Conservation (phyloP, 2,113 vertebrate genomes). For the Aptenodytes forsteri region DNA sequence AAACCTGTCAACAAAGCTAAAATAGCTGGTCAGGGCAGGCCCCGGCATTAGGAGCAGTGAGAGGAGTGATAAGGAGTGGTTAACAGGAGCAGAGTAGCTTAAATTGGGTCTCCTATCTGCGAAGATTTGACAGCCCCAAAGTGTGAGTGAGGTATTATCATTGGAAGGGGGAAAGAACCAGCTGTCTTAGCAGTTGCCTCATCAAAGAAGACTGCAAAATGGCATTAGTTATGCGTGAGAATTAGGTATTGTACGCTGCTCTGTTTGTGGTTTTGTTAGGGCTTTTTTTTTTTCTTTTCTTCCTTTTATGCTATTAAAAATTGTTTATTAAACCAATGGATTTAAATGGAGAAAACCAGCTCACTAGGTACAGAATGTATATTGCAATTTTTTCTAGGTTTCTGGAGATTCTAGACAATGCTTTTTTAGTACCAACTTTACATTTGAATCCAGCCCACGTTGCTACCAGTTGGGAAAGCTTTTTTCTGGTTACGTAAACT, state of each 20-base stretch:
- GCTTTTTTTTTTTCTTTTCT: background rate
- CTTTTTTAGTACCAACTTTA: background rate
- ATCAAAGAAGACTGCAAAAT: background rate
- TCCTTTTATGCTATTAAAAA: background rate
- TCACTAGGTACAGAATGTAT: background rate
- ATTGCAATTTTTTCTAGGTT: background rate
- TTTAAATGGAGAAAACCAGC: background rate
- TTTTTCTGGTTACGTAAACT: background rate
- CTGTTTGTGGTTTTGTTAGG: background rate
- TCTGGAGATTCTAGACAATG: background rate
- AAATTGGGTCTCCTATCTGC: background rate
- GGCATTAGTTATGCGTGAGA: background rate
- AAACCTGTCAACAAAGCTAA: background rate
- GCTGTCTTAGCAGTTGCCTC: conserved; percentile 22
- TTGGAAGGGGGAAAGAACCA: background rate
- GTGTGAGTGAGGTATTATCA: background rate
- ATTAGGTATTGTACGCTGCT: background rate
- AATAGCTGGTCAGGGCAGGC: background rate
- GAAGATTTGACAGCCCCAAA: background rate
- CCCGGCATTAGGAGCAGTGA: background rate
- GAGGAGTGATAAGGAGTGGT: background rate
- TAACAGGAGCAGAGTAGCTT: background rate
- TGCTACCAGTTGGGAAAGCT: background rate
- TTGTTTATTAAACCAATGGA: background rate
- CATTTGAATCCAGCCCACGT: background rate